phyloP scores from a whole-genome alignment of 2,888 invertebrate genomes.

The Chloromyia formosa region DNA sequence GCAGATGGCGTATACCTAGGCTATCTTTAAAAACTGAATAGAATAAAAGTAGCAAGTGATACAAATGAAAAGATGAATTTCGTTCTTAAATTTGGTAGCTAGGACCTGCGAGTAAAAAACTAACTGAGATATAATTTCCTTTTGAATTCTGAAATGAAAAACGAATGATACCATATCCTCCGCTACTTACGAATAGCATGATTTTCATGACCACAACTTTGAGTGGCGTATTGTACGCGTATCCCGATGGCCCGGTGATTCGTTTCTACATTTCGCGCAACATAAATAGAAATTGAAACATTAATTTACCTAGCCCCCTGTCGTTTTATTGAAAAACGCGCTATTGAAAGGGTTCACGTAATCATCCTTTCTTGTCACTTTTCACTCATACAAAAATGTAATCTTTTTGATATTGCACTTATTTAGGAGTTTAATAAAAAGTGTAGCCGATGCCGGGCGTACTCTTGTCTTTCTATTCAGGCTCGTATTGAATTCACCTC shows the following conservation, averaged over 20 bases:
- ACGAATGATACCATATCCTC: too few species aligned
- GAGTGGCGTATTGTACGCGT: not conserved
- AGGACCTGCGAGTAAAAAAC: too few species aligned
- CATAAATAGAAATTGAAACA: slow-evolving; percentile 13
- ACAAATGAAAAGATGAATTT: not conserved
- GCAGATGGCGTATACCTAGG: too few species aligned
- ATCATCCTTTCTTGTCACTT: not conserved
- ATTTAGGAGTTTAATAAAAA: slow-evolving; percentile 24
- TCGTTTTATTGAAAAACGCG: slow-evolving; percentile 9
- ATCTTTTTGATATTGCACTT: slow-evolving; percentile 36
- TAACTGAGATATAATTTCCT: too few species aligned
- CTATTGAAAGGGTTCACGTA: not conserved
- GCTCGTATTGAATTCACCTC: slow-evolving; percentile 12
- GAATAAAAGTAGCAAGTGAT: not conserved
- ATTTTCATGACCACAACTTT: too few species aligned
- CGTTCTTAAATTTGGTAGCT: not conserved
- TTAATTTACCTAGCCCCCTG: slow-evolving; percentile 23
- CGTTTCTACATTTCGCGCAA: not conserved
- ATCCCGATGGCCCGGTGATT: not conserved
- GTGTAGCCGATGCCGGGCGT: slow-evolving; percentile 7
- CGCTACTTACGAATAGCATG: too few species aligned
- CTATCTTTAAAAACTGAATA: too few species aligned
- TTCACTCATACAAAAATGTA: not conserved
- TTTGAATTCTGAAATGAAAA: too few species aligned
- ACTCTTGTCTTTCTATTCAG: slow-evolving; percentile 5